phyloP scores from a whole-genome alignment of 2,797 vertebrate genomes.

The Poeciliopsis presidionis region DNA sequence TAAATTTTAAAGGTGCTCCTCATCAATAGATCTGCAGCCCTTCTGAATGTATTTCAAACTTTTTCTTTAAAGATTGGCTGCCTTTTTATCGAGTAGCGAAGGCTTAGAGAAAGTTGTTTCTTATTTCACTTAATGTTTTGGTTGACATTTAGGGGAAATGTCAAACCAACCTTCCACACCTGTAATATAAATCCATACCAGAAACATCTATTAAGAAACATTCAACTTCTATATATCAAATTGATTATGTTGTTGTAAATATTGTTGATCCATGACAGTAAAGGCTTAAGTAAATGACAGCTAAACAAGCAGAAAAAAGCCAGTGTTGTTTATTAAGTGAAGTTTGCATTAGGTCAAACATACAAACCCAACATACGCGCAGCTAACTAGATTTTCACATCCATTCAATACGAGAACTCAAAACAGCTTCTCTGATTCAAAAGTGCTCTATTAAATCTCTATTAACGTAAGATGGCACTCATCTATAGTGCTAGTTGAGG shows the following conservation, averaged over 20 bases:
- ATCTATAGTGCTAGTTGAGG: neutral
- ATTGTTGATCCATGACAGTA: neutral
- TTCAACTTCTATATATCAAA: neutral
- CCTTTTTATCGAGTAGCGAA: neutral
- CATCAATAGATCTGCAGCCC: neutral
- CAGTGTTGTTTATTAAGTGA: neutral
- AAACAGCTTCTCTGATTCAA: neutral
- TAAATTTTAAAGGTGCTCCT: neutral
- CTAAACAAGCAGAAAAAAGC: neutral
- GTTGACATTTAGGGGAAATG: neutral
- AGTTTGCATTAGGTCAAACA: neutral
- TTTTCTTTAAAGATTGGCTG: neutral
- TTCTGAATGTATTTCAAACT: neutral
- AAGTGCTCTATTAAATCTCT: neutral
- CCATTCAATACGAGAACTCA: neutral
- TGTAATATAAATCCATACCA: conserved; percentile 1
- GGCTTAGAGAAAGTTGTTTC: neutral
- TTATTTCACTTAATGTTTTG: conserved; percentile 1
- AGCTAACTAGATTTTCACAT: neutral
- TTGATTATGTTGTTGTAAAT: neutral
- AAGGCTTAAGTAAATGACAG: neutral
- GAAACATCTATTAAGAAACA: neutral
- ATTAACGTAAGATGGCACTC: neutral
- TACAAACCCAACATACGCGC: neutral
- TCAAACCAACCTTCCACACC: neutral